Evolutionary conservation across 2,113 vertebrate species (phyloP), one percentile per base, ranked within the genome.

Genomic region (Turnix velox): DNA sequence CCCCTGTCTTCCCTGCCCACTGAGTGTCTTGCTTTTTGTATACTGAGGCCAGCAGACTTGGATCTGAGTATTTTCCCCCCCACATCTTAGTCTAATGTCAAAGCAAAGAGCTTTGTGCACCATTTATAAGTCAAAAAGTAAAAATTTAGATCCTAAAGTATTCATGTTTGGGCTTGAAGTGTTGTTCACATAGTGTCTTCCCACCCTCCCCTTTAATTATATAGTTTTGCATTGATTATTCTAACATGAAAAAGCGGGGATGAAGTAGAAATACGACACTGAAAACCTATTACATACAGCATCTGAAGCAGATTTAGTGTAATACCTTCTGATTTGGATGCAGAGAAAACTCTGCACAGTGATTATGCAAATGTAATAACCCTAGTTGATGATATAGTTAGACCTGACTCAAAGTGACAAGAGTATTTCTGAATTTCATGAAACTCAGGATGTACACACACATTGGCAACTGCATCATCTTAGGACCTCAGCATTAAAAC

Each of bases 21-120:
- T 61, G 52, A 61, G 14, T 0, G 1, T 55, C 51, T 46, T 42
- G 24, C 37, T 78, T 87, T 68, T 28, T 59, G 6, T 68, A n/a
- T n/a, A n/a, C n/a, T 0, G 5, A 77, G 4, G 12, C 28, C 30
- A 43, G 81, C 77, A 28, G 10, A 28, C 19, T 25, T 17, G 12
- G 31, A 45, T 45, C 17, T 35, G 16, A 84, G 6, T 14, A 35
- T 25, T 74, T 27, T 7, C 17, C 0, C 4, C 10, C 23, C 5
- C 22, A 6, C 7, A 24, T 40, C 33, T 81, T 40, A 39, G 66
- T 57, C 14, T 31, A 67, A 1, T 4, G 28, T 35, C 65, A 39
- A 48, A 61, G 22, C 4, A 48, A 63, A 55, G 18, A 4, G 0
- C 2, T 1, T 2, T 9, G 6, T 27, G n/a, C 5, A 42, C 30